Conservation (phyloP, 2,888 invertebrate genomes). For the Eupithecia exiguata region DNA sequence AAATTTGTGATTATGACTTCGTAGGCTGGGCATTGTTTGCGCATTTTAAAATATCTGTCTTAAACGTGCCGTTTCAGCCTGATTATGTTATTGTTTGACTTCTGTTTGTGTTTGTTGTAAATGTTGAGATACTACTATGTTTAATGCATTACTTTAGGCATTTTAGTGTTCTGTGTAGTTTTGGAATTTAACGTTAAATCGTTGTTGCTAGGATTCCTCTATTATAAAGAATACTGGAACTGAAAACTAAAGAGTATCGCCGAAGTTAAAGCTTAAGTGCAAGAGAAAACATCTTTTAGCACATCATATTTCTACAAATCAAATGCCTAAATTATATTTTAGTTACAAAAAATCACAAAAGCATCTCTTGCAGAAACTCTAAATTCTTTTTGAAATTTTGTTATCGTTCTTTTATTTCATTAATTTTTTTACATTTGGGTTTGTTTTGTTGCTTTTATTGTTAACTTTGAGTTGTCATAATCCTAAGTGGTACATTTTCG, state of each 20-base stretch:
- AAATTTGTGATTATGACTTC: conserved; percentile 54
- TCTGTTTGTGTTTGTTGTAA: conserved; percentile 13
- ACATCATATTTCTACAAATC: conserved; percentile 18
- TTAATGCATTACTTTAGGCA: not conserved
- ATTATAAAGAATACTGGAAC: conserved; percentile 6
- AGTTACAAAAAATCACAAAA: conserved; percentile 43
- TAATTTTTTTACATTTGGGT: conserved; percentile 56
- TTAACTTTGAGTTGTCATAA: conserved; percentile 51
- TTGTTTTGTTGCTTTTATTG: conserved; percentile 73
- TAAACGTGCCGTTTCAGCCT: conserved; percentile 43
- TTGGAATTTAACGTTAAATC: conserved; percentile 1
- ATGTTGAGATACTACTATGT: conserved; percentile 20
- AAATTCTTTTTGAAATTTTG: conserved; percentile 64
- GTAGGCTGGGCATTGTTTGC: conserved; percentile 45
- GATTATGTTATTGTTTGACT: conserved; percentile 21
- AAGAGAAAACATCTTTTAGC: not conserved
- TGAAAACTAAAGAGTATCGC: not conserved
- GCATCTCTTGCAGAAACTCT: conserved; percentile 71
- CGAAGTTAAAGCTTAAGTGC: not conserved
- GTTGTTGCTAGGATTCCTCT: conserved; percentile 8
- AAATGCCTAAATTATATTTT: conserved; percentile 33
- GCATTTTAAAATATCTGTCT: conserved; percentile 52
- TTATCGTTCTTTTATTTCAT: conserved; percentile 67
- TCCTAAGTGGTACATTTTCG: conserved; percentile 44
- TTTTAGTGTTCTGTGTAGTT: conserved; percentile 4